Percentiles rank a stretch among this genome's conserved stretches.
phyloP scores from a whole-genome alignment of 2,797 vertebrate genomes.

The Moxostoma hubbsi region DNA sequence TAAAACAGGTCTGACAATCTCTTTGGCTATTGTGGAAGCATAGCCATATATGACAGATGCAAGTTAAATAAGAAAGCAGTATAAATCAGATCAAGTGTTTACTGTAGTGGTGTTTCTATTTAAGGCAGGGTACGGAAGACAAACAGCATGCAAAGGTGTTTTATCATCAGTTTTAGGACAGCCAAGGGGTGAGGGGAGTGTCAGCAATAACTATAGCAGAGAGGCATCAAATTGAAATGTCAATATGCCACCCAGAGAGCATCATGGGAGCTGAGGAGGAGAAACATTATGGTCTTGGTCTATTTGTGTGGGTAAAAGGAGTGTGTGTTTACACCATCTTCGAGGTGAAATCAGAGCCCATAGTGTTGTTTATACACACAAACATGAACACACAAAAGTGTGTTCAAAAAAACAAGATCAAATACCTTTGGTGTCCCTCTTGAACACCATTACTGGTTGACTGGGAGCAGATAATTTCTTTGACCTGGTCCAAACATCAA shows the following conservation, averaged over 20 bases:
- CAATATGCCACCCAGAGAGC: slow-evolving; percentile 22
- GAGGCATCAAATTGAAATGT: slow-evolving; percentile 36
- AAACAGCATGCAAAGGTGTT: slow-evolving; percentile 12
- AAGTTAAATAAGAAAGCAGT: background rate
- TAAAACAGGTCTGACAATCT: too few species aligned
- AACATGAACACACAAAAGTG: background rate
- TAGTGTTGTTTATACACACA: slow-evolving; percentile 37
- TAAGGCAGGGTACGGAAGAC: background rate
- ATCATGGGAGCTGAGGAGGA: slow-evolving; percentile 25
- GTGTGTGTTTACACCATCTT: slow-evolving; percentile 39
- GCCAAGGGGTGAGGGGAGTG: background rate
- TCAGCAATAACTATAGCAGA: slow-evolving; percentile 21
- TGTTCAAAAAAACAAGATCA: slow-evolving; percentile 2
- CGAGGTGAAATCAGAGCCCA: slow-evolving; percentile 45
- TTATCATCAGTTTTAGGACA: slow-evolving; percentile 29
- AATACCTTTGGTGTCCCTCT: slow-evolving; percentile 39
- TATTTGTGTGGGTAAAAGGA: slow-evolving; percentile 22
- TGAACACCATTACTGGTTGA: slow-evolving; percentile 23
- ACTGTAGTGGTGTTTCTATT: background rate
- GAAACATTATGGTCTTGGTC: slow-evolving; percentile 2
- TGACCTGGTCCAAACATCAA: slow-evolving; percentile 31
- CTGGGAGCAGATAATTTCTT: slow-evolving; percentile 24
- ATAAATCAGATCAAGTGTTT: slow-evolving; percentile 2
- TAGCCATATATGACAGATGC: too few species aligned
- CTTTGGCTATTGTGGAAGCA: background rate